phyloP scores from a whole-genome alignment of 2,113 vertebrate species.

The Chrysemys picta region DNA sequence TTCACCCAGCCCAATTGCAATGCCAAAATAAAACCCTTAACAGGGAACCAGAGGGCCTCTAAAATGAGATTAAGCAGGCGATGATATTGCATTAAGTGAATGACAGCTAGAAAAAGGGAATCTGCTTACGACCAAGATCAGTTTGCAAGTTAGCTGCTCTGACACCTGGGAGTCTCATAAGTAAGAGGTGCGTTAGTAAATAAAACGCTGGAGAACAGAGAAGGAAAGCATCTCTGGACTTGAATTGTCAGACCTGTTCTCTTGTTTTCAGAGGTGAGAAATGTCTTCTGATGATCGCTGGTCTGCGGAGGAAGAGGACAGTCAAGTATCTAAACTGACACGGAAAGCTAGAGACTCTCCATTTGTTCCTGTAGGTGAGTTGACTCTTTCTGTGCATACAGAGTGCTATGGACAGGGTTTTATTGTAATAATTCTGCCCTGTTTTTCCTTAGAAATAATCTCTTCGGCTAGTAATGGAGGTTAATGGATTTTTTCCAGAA shows the following conservation, averaged over 20 bases:
- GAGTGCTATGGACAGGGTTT: background rate
- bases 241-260: background rate
- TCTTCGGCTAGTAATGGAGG: background rate
- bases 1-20: background rate
- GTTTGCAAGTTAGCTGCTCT: background rate
- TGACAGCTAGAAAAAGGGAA: background rate
- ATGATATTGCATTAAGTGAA: background rate
- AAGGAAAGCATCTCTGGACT: background rate
- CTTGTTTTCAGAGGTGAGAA: slow-evolving; percentile 37
- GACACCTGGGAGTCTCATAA: background rate
- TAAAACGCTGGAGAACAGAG: background rate
- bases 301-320: slow-evolving; percentile 70
- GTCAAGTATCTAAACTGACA: slow-evolving; percentile 82
- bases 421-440: background rate
- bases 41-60: background rate
- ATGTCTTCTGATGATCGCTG: slow-evolving; percentile 78
- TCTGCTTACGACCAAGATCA: background rate
- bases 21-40: background rate
- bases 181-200: background rate
- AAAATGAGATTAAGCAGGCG: background rate
- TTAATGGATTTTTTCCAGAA: background rate
- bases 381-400: background rate
- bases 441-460: background rate
- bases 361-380: slow-evolving; percentile 89
- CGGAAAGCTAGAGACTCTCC: slow-evolving; percentile 87